phyloP scores from a whole-genome alignment of 64 coral and sea anemone genomes.

The Pocillopora damicornis region DNA sequence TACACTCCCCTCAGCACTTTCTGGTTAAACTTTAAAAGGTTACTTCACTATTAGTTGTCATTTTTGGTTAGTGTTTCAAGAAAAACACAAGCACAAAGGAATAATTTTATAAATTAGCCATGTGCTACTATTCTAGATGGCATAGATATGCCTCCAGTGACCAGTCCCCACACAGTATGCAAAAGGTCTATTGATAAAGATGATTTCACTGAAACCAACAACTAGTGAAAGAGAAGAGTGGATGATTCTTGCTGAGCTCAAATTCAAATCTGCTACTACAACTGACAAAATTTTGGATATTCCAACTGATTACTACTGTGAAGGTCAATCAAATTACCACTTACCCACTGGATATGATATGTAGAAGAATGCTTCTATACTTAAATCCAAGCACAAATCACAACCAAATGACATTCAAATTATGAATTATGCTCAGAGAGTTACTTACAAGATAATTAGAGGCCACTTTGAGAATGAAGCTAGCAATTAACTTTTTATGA shows the following conservation, averaged over 20 bases:
- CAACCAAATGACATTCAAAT: conserved; percentile 27
- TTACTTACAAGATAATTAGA: not conserved
- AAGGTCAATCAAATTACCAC: conserved; percentile 28
- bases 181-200: conserved; percentile 7
- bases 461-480: not conserved
- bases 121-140: too few species aligned
- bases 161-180: too few species aligned
- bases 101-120: too few species aligned
- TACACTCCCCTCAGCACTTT: not conserved
- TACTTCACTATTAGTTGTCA: conserved; percentile 35
- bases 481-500: conserved; percentile 31
- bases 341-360: conserved; percentile 36
- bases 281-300: not conserved
- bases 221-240: conserved; percentile 48
- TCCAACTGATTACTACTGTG: conserved; percentile 7
- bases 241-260: conserved; percentile 49
- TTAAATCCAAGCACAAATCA: not conserved
- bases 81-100: too few species aligned
- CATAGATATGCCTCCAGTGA: too few species aligned
- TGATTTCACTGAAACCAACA: conserved; percentile 18
- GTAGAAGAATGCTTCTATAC: conserved; percentile 29
- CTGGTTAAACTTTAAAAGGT: conserved; percentile 22
- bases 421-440: conserved; percentile 3
- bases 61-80: not conserved
- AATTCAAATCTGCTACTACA: not conserved